Percentiles rank a stretch among this genome's conserved stretches.
These are phyloP conservation scores for Poeciliopsis infans DNA, from an alignment of 2,797 vertebrate species.

Conservation along the genomic window DNA sequence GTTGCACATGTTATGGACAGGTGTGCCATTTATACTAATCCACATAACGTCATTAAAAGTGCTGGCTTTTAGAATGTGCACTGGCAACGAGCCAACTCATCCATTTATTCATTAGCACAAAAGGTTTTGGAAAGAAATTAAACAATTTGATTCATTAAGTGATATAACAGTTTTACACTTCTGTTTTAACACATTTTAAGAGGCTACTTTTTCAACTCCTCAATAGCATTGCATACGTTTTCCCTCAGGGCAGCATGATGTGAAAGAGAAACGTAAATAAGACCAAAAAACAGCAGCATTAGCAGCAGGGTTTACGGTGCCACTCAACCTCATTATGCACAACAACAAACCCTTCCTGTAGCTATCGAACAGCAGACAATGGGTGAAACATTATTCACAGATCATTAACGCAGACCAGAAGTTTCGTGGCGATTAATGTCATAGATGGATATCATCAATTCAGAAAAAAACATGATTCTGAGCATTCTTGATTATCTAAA, in stretches of 20 bases:
- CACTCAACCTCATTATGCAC: not conserved
- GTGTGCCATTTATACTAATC: not conserved
- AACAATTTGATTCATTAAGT: not conserved
- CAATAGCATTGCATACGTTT: not conserved
- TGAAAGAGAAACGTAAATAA: not conserved
- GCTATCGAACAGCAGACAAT: not conserved
- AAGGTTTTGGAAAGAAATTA: not conserved
- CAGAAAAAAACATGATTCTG: not conserved
- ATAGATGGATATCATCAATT: not conserved
- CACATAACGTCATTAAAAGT: not conserved
- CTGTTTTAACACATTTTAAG: not conserved
- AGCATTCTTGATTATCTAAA: not conserved
- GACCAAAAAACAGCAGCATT: not conserved
- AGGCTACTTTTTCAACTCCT: not conserved
- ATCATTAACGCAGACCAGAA: not conserved
- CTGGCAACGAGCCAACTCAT: not conserved
- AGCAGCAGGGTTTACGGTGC: not conserved
- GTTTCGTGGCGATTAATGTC: not conserved
- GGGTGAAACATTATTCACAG: not conserved
- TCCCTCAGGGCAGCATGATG: not conserved
- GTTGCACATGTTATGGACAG: not conserved
- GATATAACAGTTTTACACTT: slow-evolving; percentile 3
- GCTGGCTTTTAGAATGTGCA: not conserved
- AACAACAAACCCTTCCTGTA: not conserved
- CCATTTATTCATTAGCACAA: slow-evolving; percentile 1